phyloP scores from a whole-genome alignment of 2,888 invertebrate genomes.

The Mythimna impura region DNA sequence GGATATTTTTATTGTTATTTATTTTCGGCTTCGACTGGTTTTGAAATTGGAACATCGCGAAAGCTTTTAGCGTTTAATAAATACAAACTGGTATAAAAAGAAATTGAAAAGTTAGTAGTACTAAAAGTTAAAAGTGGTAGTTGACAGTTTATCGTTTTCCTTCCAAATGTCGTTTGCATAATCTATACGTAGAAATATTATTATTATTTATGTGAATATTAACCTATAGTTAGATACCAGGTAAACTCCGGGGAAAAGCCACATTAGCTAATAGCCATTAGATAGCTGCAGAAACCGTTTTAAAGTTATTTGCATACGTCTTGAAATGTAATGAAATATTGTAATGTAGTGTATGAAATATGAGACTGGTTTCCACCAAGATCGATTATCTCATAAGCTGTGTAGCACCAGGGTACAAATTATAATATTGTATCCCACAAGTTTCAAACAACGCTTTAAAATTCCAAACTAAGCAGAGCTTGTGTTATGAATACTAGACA shows the following conservation, averaged over 20 bases:
- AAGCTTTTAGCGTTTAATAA: constrained; percentile 11
- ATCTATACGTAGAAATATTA: not conserved
- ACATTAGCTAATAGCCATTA: not conserved
- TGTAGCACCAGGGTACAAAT: not conserved
- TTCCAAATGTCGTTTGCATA: constrained; percentile 9
- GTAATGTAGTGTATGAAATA: constrained; percentile 7
- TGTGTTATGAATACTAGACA: no score
- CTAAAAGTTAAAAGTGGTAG: no score
- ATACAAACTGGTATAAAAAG: constrained; percentile 28
- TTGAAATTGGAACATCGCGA: constrained; percentile 27
- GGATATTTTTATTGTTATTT: not conserved
- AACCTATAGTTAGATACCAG: not conserved
- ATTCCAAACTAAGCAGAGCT: no score
- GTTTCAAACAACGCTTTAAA: no score
- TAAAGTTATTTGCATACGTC: constrained; percentile 17
- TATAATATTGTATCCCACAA: not conserved
- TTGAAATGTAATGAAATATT: constrained; percentile 23
- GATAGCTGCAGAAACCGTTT: constrained; percentile 5
- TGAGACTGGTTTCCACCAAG: not conserved
- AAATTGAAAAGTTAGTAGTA: not conserved
- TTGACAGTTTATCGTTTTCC: not conserved
- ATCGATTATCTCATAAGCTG: not conserved
- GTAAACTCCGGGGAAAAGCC: constrained; percentile 22
- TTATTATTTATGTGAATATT: not conserved
- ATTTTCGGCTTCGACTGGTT: constrained; percentile 28